Evolutionary conservation across 1,140 invertebrate genomes (phyloP).

Genomic region (Euschistus heros): DNA sequence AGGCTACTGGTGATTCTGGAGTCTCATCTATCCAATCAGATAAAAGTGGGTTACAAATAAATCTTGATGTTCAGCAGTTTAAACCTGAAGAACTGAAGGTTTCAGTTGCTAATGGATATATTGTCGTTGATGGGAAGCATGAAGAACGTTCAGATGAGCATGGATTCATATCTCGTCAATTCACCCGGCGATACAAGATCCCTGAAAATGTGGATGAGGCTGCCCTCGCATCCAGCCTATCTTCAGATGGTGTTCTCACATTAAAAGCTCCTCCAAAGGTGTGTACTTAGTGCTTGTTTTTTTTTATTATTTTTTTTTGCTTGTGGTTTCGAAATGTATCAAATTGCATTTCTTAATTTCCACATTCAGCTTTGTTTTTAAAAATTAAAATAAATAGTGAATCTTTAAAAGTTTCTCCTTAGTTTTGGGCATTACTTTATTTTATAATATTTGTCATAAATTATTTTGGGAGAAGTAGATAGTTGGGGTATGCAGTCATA

Average conservation of each 20-base stretch:
- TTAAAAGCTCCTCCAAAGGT: conserved; percentile 44
- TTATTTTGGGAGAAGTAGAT: too few species aligned
- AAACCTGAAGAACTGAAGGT: conserved; percentile 68
- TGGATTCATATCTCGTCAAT: conserved; percentile 50
- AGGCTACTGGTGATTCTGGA: conserved; percentile 1
- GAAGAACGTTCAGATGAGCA: conserved; percentile 52
- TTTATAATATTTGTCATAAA: too few species aligned
- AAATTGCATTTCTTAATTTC: too few species aligned
- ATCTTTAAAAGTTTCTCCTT: too few species aligned
- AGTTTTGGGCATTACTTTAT: too few species aligned
- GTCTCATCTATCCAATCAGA: conserved; percentile 14
- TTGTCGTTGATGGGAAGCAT: conserved; percentile 56
- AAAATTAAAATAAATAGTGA: too few species aligned
- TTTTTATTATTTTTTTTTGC: too few species aligned
- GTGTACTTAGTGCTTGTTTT: not conserved
- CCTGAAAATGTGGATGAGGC: conserved; percentile 49
- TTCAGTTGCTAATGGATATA: conserved; percentile 51
- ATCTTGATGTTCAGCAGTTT: conserved; percentile 65
- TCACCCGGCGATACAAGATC: conserved; percentile 48
- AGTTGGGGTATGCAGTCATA: too few species aligned
- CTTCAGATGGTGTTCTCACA: conserved; percentile 48
- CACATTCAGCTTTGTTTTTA: too few species aligned
- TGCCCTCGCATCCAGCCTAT: conserved; percentile 42
- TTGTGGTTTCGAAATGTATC: too few species aligned
- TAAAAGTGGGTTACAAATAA: conserved; percentile 36